Base-by-base conservation (phyloP, 2,113 vertebrate species). In the Oryzias melastigma region DNA sequence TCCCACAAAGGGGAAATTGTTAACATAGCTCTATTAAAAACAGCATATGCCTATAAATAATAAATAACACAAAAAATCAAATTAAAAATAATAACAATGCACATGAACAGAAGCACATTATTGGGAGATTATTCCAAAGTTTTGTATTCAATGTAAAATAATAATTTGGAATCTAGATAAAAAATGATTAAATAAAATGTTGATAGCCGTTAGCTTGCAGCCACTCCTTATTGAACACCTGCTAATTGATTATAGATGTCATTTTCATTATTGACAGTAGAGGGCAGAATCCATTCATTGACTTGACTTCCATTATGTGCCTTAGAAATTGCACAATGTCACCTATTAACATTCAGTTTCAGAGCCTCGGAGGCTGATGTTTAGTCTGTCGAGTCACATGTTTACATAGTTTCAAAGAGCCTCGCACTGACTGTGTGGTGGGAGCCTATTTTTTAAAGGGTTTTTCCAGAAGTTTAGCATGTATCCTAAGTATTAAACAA, bases 231-330 rank as follows among this genome's bases (percentile, higher is more conserved):
- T 43, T 61, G 64, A 76, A 54, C 49, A 66, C 10, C 20, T 53
- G 59, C 70, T 75, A 88, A 90, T 88, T 87, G 88, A 88, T 90
- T 90, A 87, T 84, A 78, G 80, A 82, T 86, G 88, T 79, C 54
- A 68, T 87, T 85, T 82, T 66, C 85, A 75, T 78, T 77, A 87
- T 86, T 87, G 86, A 81, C 88, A 87, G 77, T 70, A 87, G 85
- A 78, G 84, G 85, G 83, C 84, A 87, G 80, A 65, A 85, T 90
- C 88, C 73, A 87, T 90, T 82, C 81, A 87, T 90, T 84, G 85
- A 88, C 86, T 76, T 46, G 62, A 65, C 71, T 70, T 71, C 73
- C 66, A 71, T 78, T 83, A 65, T 75, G 44, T 60, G 69, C 52
- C 65, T 22, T n/a, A 65, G 76, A 73, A 73, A 87, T 85, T 80